Base-by-base conservation (phyloP, 2,797 vertebrate genomes). In the Lepus oiostolus region DNA sequence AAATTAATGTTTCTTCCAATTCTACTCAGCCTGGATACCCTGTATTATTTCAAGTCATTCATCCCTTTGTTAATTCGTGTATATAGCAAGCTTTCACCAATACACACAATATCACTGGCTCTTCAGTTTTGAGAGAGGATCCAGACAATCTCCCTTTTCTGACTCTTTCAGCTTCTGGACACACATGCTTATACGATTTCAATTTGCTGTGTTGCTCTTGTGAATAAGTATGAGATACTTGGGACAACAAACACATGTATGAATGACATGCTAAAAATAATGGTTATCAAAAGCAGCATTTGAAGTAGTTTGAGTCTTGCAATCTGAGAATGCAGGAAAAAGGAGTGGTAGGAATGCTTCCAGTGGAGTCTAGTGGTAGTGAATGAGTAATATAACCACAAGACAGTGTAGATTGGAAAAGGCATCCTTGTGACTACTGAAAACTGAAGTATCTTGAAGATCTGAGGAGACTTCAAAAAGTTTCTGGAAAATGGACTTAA, bases 201-300 rank as follows among this genome's bases (percentile, higher is more conserved):
- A 92, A 22, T 88, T 65, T 16, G 21, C 47, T 19, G 0, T 47
- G 54, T 90, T 93, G 24, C 7, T 42, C 13, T 72, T 87, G 28
- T 88, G 83, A 14, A 19, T 89, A 72, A 88, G 75, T 26, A 71
- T 12, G 76, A 79, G 58, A 74, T 19, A 54, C 67, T 76, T 74
- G 54, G 38, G 68, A 54, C 26, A 68, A 62, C n/a, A 91, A 50
- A 92, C 6, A 21, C 71, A 84, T 79, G 60, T 28, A 13, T 52
- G 42, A 75, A 52, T 81, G 87, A 87, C 28, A 32, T n/a, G 65
- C 50, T 88, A 26, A 94, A 93, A 87, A 77, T 32, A 76, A 54
- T 32, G 11, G 24, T 26, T 47, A 68, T 85, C 47, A 81, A 86
- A 81, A 90, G 24, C 62, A 94, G 32, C 32, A 65, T 32, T 50